Evolutionary conservation across 2,113 vertebrate genomes (phyloP).

Genomic region (Chloropsis cyanopogon): DNA sequence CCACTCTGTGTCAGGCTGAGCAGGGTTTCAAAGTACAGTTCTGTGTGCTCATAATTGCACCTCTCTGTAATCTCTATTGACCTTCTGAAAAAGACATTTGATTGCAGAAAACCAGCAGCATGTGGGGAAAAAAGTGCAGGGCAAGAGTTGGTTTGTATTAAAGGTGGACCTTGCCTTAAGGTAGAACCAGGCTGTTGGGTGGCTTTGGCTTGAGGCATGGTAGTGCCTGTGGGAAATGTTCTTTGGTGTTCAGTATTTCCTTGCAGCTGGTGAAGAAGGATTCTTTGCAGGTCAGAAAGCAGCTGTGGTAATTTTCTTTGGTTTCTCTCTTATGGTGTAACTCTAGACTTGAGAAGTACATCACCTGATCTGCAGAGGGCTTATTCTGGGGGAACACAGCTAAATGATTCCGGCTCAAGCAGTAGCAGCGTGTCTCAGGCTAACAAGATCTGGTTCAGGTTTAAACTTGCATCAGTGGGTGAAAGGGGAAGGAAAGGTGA

Average conservation of each 20-base stretch:
- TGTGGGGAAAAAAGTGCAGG: neutral
- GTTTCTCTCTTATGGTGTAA: neutral
- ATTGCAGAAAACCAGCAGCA: neutral
- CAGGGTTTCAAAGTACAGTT: conserved; percentile 53
- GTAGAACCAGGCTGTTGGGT: neutral
- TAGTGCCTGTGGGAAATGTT: neutral
- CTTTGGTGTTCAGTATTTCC: neutral
- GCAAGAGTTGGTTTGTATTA: neutral
- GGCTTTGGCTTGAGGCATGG: neutral
- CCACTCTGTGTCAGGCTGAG: conserved; percentile 23
- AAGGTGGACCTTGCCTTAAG: conserved; percentile 25
- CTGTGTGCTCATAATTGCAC: conserved; percentile 27
- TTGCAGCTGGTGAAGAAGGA: neutral
- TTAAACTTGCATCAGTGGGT: neutral
- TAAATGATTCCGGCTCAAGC: neutral
- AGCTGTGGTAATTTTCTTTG: neutral
- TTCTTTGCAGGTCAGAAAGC: neutral
- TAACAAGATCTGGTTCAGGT: neutral
- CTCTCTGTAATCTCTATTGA: conserved; percentile 42
- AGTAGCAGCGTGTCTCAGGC: neutral
- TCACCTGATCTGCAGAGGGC: neutral
- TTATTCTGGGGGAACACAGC: neutral
- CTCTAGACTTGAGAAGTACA: neutral
- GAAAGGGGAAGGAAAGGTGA: conserved; percentile 19
- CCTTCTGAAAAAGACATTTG: conserved; percentile 10